These are phyloP conservation scores for Campoletis raptor DNA, from an alignment of 2,888 invertebrate species.

Conservation along the genomic window DNA sequence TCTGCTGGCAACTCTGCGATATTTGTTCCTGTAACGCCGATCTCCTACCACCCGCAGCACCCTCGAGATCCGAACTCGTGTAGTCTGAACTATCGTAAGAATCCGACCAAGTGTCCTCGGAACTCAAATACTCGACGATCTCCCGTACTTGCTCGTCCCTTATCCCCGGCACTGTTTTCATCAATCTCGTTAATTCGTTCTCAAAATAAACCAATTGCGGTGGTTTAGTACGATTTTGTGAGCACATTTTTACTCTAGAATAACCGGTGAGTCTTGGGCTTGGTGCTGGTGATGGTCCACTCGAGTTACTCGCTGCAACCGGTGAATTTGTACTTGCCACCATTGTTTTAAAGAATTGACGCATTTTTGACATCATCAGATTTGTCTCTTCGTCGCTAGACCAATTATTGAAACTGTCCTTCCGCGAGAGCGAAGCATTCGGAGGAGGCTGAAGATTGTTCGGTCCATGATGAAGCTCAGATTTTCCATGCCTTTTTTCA, in stretches of 20 bases:
- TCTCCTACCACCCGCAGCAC: constrained; percentile 87
- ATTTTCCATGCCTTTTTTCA: constrained; percentile 54
- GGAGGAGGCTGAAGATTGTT: constrained; percentile 86
- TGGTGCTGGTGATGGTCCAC: constrained; percentile 86
- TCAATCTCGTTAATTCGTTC: constrained; percentile 94
- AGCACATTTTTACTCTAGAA: constrained; percentile 73
- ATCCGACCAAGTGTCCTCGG: constrained; percentile 97
- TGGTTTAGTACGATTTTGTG: constrained; percentile 90
- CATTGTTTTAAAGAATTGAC: constrained; percentile 96
- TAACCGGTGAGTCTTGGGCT: constrained; percentile 82
- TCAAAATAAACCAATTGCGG: constrained; percentile 95
- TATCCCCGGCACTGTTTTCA: constrained; percentile 97
- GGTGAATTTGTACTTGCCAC: constrained; percentile 88
- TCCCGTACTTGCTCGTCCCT: constrained; percentile 96
- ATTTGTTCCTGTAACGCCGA: constrained; percentile 93
- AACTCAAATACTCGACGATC: constrained; percentile 96
- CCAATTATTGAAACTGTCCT: constrained; percentile 97
- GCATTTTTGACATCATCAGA: constrained; percentile 97
- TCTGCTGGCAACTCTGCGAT: constrained; percentile 94
- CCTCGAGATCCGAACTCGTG: constrained; percentile 94
- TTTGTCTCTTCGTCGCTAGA: constrained; percentile 97
- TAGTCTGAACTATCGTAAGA: constrained; percentile 97
- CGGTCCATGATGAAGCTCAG: constrained; percentile 63
- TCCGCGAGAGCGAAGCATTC: constrained; percentile 89
- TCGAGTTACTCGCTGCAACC: constrained; percentile 74